A percentile compares a stretch with the other conserved stretches of the same genome.
Evolutionary conservation across 1,140 invertebrate genomes (phyloP).

Genomic region (Diplogasteroides magnus): DNA sequence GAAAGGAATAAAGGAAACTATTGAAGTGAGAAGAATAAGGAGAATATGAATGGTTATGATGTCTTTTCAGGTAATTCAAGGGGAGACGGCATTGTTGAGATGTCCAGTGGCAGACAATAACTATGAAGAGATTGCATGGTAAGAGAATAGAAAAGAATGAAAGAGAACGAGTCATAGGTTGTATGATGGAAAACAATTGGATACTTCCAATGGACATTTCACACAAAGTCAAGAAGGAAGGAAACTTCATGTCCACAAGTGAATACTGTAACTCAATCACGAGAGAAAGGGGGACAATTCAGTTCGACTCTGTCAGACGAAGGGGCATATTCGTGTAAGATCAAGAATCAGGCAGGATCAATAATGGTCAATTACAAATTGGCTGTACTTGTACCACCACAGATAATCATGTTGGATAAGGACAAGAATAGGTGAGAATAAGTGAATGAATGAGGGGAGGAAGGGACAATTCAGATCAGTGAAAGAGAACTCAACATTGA

Average conservation of each 20-base stretch:
- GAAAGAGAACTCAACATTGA: constrained; percentile 59
- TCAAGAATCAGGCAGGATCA: constrained; percentile 43
- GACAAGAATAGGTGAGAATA: constrained; percentile 37
- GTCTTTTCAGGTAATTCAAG: constrained; percentile 8
- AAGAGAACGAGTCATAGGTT: constrained; percentile 8
- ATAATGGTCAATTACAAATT: neutral
- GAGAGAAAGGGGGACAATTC: too few species aligned
- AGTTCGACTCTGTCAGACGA: constrained; percentile 28
- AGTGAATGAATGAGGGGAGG: constrained; percentile 60
- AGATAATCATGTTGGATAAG: constrained; percentile 36
- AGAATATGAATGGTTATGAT: neutral
- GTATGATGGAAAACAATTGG: constrained; percentile 24
- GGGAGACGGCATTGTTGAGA: constrained; percentile 25
- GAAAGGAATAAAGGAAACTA: constrained; percentile 33
- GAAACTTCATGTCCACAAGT: constrained; percentile 21
- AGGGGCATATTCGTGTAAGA: constrained; percentile 32
- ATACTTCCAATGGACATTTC: neutral
- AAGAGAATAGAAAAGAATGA: neutral
- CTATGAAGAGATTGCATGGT: constrained; percentile 39
- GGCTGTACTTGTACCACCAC: constrained; percentile 39
- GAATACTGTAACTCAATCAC: neutral
- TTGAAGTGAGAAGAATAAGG: constrained; percentile 23
- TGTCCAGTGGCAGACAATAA: constrained; percentile 38
- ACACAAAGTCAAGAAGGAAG: neutral
- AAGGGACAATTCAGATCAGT: constrained; percentile 67